Evolutionary conservation across 2,797 vertebrate genomes (phyloP).

Genomic region (Chloroceryle amazona): DNA sequence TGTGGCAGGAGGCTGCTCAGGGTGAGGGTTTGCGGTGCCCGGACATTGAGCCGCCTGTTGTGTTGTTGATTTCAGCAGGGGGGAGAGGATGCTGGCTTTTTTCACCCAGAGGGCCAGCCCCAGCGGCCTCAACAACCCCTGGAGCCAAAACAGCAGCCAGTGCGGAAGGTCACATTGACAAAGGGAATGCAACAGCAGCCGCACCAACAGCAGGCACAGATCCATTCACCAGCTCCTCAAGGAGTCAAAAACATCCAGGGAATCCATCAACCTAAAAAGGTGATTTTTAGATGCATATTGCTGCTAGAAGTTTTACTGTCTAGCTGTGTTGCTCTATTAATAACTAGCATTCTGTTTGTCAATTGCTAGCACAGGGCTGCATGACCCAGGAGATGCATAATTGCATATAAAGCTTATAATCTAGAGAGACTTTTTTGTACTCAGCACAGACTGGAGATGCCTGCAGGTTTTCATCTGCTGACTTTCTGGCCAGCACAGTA

Average conservation of each 20-base stretch:
- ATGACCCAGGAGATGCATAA: constrained; percentile 48
- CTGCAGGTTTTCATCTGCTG: constrained; percentile 36
- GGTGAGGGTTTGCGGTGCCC: not conserved
- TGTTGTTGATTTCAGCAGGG: constrained; percentile 84
- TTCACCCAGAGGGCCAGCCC: constrained; percentile 77
- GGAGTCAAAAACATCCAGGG: constrained; percentile 84
- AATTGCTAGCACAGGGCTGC: constrained; percentile 66
- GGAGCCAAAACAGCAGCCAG: constrained; percentile 81
- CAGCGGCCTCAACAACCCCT: constrained; percentile 80
- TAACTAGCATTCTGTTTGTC: constrained; percentile 73
- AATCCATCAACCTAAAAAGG: constrained; percentile 83
- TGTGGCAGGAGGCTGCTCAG: constrained; percentile 3
- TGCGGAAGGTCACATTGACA: constrained; percentile 92
- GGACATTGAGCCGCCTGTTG: constrained; percentile 66
- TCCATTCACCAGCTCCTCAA: constrained; percentile 76
- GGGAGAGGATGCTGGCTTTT: constrained; percentile 83
- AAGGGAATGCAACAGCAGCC: constrained; percentile 83
- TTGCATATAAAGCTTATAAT: constrained; percentile 28
- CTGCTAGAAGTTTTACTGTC: constrained; percentile 6
- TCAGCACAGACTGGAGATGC: not conserved
- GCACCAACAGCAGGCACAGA: constrained; percentile 74
- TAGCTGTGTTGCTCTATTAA: constrained; percentile 39
- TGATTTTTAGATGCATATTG: constrained; percentile 54
- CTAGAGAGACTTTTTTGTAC: constrained; percentile 7
- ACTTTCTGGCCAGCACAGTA: not conserved